Base-by-base conservation (phyloP, 1,140 invertebrate species). In the Aphelinus atriplicis region DNA sequence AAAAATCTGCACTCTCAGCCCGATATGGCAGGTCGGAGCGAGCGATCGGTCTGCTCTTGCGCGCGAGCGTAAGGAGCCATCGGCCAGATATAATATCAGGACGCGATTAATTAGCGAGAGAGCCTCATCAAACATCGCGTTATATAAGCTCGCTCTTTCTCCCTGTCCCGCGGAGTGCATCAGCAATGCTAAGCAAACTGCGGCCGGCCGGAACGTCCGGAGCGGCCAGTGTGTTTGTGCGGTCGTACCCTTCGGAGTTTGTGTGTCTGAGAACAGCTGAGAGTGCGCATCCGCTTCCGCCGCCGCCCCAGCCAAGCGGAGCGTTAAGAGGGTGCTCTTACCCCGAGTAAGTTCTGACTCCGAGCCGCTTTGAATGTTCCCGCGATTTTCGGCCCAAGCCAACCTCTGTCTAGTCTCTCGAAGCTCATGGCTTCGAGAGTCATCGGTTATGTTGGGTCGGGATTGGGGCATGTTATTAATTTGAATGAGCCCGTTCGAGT, bases 151-250 rank as follows among this genome's bases (percentile, higher is more conserved):
- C 2, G 6, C 10, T 56, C 58, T 60, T 70, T 26, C 50, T 10
- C 62, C 64, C 9, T 26, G 10, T 56, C 50, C 9, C 45, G 9
- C 9, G n/a, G 6, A 81, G 84, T 84, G 82, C 84, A 86, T 86
- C 84, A 86, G 84, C 83, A 85, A 85, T 86, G 85, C 84, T 86
- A 84, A 86, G 85, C 81, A 84, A 87, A 86, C 84, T 83, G 80
- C 71, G 83, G 80, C 7, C 4, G 2, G 10, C 5, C 57, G 5
- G n/a, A 3, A 26, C 9, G 26, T 4, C 7, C 26, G 4, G 3
- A 10, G 2, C 55, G 5, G 55, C 26, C 26, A n/a, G 55, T 26
- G 45, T 65, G 43, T 50, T 46, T 71, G 50, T 26, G 46, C 10
- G 50, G 9, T 47, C 48, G 53, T 57, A 56, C 26, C 65, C 53